Conservation (phyloP, 2,797 vertebrate genomes). For the Smutsia temminckii region DNA sequence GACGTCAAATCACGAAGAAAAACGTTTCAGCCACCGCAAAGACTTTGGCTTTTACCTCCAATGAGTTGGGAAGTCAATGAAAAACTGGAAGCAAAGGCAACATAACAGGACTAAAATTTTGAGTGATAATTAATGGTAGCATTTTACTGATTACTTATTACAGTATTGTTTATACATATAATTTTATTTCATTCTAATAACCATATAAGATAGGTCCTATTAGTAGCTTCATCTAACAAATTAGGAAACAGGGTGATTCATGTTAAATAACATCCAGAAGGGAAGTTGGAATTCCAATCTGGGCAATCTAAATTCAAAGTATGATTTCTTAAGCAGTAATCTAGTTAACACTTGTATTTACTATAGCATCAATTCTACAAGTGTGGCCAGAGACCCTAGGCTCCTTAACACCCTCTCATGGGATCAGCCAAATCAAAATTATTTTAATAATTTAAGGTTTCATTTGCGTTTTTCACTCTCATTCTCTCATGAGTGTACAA, state of each 20-base stretch:
- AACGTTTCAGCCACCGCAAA: not conserved
- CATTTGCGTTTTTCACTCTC: not conserved
- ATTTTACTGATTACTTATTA: not conserved
- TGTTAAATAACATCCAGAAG: not conserved
- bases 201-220: not conserved
- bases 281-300: not conserved
- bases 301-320: not conserved
- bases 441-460: not conserved
- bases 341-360: not conserved
- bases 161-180: not conserved
- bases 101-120: not conserved
- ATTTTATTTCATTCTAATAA: conserved; percentile 12
- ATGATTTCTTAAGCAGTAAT: not conserved
- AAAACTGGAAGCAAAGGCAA: not conserved
- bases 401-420: not conserved
- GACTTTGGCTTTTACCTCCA: not conserved
- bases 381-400: not conserved
- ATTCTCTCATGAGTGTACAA: not conserved
- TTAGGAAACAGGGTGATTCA: not conserved
- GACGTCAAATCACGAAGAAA: not conserved
- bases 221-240: not conserved
- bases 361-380: not conserved
- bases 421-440: not conserved
- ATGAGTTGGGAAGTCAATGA: not conserved
- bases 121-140: not conserved